Evolutionary conservation across 1,140 invertebrate genomes (phyloP).

Genomic region (Brachionus rubens): DNA sequence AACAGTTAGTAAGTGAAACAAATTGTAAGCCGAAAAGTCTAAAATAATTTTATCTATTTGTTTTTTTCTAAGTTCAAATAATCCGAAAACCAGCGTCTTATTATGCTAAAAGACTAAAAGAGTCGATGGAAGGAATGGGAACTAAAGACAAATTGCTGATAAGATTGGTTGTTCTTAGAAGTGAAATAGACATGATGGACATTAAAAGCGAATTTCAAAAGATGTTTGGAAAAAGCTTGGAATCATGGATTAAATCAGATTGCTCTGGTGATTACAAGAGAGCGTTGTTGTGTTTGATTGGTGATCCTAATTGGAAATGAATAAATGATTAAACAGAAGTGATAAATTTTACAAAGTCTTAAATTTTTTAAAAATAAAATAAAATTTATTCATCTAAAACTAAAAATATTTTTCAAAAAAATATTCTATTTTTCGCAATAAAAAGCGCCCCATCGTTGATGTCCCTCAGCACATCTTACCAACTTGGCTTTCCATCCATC

Average conservation of each 20-base stretch:
- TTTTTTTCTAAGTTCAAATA: constrained; percentile 23
- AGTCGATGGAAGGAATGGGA: constrained; percentile 37
- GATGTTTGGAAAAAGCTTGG: constrained; percentile 23
- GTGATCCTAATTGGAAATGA: constrained; percentile 45
- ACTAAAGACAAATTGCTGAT: constrained; percentile 35
- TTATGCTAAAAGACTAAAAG: constrained; percentile 26
- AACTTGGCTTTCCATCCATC: constrained; percentile 64
- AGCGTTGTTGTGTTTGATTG: constrained; percentile 26
- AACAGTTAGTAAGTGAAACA: constrained; percentile 13
- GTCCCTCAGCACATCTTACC: constrained; percentile 59
- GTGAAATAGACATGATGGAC: constrained; percentile 46
- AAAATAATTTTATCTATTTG: background rate
- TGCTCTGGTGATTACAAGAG: constrained; percentile 38
- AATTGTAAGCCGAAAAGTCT: too few relatives aligned
- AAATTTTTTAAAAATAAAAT: constrained; percentile 15
- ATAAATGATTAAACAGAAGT: background rate
- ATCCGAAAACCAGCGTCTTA: background rate
- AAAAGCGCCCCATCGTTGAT: constrained; percentile 65
- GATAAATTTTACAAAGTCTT: background rate
- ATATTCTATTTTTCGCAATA: constrained; percentile 48
- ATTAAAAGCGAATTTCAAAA: constrained; percentile 44
- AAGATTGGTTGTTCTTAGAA: constrained; percentile 47
- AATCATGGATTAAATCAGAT: constrained; percentile 39
- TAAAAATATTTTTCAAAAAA: background rate
- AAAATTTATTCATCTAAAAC: background rate